Evolutionary conservation across 2,113 vertebrate genomes (phyloP).

Genomic region (Cynocephalus volans): DNA sequence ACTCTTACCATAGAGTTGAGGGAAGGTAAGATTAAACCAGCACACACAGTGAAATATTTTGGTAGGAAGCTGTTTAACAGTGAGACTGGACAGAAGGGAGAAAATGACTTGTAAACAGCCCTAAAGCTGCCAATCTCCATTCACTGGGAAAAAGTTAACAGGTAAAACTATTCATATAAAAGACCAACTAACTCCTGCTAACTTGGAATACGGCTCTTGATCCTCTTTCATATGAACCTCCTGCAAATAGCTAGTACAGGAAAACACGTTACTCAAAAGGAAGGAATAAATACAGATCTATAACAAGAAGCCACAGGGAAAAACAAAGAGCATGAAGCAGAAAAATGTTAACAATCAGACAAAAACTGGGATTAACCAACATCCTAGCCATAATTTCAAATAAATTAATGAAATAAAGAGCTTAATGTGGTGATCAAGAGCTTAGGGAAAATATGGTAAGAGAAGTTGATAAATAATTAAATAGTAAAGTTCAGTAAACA

Average conservation of each 20-base stretch:
- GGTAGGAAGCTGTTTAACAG: neutral
- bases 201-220: neutral
- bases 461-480: neutral
- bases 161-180: neutral
- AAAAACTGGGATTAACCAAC: neutral
- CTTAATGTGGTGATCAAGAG: neutral
- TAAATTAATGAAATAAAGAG: slow-evolving; percentile 31
- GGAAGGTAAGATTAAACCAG: neutral
- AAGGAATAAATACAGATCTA: neutral
- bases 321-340: slow-evolving; percentile 16
- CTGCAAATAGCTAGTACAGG: neutral
- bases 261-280: neutral
- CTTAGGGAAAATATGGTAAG: neutral
- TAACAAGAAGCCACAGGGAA: neutral
- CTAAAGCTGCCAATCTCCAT: neutral
- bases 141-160: neutral
- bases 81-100: neutral
- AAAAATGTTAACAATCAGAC: neutral
- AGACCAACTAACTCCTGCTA: neutral
- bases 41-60: neutral
- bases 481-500: neutral
- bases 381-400: slow-evolving; percentile 6
- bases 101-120: neutral
- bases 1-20: neutral
- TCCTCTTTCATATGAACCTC: neutral